phyloP scores from a whole-genome alignment of 2,888 invertebrate genomes.

The Ochropleura plecta region DNA sequence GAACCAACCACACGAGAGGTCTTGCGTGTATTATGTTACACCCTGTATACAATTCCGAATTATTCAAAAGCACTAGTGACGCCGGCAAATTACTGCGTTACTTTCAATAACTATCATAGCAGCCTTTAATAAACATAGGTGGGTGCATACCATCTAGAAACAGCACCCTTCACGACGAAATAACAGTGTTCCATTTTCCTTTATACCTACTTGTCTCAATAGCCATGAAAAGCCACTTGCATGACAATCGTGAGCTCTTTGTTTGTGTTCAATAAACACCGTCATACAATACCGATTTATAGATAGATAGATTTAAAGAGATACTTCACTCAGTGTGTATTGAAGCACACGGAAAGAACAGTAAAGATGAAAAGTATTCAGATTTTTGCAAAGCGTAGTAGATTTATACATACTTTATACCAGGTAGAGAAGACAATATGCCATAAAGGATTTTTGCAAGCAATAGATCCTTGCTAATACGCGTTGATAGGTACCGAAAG shows the following conservation, averaged over 20 bases:
- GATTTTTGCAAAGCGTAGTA: background rate
- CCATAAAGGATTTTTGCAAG: background rate
- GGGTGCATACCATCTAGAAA: background rate
- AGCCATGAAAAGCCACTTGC: background rate
- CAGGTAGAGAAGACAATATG: background rate
- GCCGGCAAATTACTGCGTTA: background rate
- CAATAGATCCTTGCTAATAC: background rate
- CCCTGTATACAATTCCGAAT: background rate
- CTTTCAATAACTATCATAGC: background rate
- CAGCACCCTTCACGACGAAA: background rate
- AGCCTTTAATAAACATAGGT: background rate
- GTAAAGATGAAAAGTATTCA: slow-evolving; percentile 16
- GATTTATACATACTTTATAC: slow-evolving; percentile 7
- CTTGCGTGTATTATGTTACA: no score
- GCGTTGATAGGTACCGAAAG: no score
- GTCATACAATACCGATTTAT: slow-evolving; percentile 1
- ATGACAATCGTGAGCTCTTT: slow-evolving; percentile 22
- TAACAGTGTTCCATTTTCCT: slow-evolving; percentile 1
- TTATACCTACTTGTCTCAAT: background rate
- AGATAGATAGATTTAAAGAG: background rate
- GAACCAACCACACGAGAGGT: no score
- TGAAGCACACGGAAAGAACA: background rate
- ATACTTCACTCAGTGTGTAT: slow-evolving; percentile 8
- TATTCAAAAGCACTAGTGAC: background rate
- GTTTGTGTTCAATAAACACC: slow-evolving; percentile 19